Evolutionary conservation across 92 coral and sea anemone genomes (phyloP).

Genomic region (Heteractis magnifica): DNA sequence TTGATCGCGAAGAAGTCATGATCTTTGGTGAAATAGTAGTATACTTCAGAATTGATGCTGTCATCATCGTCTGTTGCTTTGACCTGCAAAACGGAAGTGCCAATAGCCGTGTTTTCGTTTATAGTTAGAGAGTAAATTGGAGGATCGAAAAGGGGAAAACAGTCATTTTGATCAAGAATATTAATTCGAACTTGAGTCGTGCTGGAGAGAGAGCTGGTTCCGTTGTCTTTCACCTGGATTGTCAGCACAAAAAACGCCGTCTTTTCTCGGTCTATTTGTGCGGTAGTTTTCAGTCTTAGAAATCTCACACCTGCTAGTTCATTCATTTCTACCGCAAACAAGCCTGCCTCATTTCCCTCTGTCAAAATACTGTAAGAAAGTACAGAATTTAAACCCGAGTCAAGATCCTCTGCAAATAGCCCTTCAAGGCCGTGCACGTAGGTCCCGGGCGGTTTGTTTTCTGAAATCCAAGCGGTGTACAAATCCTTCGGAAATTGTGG

Average conservation of each 20-base stretch:
- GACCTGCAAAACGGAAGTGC: slow-evolving; percentile 78
- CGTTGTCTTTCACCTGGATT: slow-evolving; percentile 78
- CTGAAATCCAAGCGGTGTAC: slow-evolving; percentile 65
- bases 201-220: slow-evolving; percentile 59
- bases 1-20: slow-evolving; percentile 74
- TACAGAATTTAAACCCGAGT: slow-evolving; percentile 68
- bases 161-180: slow-evolving; percentile 81
- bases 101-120: slow-evolving; percentile 67
- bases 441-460: slow-evolving; percentile 68
- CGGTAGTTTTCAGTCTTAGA: slow-evolving; percentile 75
- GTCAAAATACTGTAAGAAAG: slow-evolving; percentile 65
- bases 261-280: slow-evolving; percentile 78
- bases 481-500: slow-evolving; percentile 85
- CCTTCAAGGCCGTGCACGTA: slow-evolving; percentile 81
- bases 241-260: slow-evolving; percentile 79
- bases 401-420: slow-evolving; percentile 83
- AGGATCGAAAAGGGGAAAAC: slow-evolving; percentile 68
- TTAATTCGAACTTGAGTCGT: slow-evolving; percentile 82
- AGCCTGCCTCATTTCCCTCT: slow-evolving; percentile 84
- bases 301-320: slow-evolving; percentile 76
- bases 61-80: slow-evolving; percentile 82
- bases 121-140: slow-evolving; percentile 63
- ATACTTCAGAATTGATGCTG: slow-evolving; percentile 73
- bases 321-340: slow-evolving; percentile 73
- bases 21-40: slow-evolving; percentile 64